Percentiles rank a stretch among this genome's conserved stretches.
Evolutionary conservation across 2,797 vertebrate genomes (phyloP).

Genomic region (Brachyrhaphis roseni): DNA sequence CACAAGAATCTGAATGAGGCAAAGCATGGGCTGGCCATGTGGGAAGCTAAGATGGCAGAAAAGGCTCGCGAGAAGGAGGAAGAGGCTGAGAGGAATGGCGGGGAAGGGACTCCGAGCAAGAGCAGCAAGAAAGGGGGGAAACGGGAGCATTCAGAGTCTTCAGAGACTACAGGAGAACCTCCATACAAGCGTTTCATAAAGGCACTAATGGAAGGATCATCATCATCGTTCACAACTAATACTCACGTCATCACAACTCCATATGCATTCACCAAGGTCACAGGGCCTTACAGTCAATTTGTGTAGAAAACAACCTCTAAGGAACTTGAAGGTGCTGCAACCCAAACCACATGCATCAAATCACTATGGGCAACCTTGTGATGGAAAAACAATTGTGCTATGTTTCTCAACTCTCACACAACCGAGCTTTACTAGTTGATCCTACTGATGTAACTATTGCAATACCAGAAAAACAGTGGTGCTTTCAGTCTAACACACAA

Average conservation of each 20-base stretch:
- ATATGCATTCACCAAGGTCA: slow-evolving; percentile 98
- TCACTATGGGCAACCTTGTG: slow-evolving; percentile 43
- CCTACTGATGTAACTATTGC: slow-evolving; percentile 75
- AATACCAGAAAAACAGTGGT: slow-evolving; percentile 83
- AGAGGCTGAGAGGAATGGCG: slow-evolving; percentile 90
- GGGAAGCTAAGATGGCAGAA: slow-evolving; percentile 98
- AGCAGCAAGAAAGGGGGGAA: slow-evolving; percentile 90
- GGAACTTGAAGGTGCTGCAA: slow-evolving; percentile 72
- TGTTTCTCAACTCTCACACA: slow-evolving; percentile 69
- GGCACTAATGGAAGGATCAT: slow-evolving; percentile 88
- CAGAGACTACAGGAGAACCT: slow-evolving; percentile 83
- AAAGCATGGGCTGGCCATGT: slow-evolving; percentile 94
- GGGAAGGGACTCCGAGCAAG: slow-evolving; percentile 91
- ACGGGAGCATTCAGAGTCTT: slow-evolving; percentile 87
- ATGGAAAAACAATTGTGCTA: slow-evolving; percentile 73
- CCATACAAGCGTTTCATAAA: slow-evolving; percentile 91
- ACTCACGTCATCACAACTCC: slow-evolving; percentile 93
- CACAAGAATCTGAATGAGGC: slow-evolving; percentile 99
- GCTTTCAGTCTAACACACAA: slow-evolving; percentile 85
- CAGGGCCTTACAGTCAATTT: slow-evolving; percentile 96
- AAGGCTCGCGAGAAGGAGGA: slow-evolving; percentile 97
- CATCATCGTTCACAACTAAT: slow-evolving; percentile 93
- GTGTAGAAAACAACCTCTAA: slow-evolving; percentile 77
- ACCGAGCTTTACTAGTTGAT: slow-evolving; percentile 80
- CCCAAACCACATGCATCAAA: slow-evolving; percentile 66